Evolutionary conservation across 2,888 invertebrate species (phyloP).

Genomic region (Crocallis elinguaria): DNA sequence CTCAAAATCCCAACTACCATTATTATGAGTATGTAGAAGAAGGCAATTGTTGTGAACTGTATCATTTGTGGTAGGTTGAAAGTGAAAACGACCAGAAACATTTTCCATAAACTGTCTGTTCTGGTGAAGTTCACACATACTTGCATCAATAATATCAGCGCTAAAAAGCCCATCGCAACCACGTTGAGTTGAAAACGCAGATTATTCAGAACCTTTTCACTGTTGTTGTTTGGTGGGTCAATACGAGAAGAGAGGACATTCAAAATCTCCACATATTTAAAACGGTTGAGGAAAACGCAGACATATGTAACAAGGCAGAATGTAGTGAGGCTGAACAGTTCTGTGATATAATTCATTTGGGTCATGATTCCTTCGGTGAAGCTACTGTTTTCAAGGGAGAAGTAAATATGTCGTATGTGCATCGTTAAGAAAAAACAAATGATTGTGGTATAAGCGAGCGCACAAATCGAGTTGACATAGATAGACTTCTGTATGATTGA

Average conservation of each 20-base stretch:
- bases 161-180: slow-evolving; percentile 41
- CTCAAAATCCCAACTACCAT: slow-evolving; percentile 54
- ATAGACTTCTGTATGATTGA: slow-evolving; percentile 55
- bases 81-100: slow-evolving; percentile 55
- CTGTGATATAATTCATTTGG: slow-evolving; percentile 65
- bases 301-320: slow-evolving; percentile 56
- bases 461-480: slow-evolving; percentile 59
- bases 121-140: slow-evolving; percentile 58
- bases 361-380: slow-evolving; percentile 58
- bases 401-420: slow-evolving; percentile 54
- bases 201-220: slow-evolving; percentile 41
- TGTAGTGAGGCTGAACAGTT: slow-evolving; percentile 48
- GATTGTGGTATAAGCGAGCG: slow-evolving; percentile 47
- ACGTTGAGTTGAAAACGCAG: slow-evolving; percentile 52
- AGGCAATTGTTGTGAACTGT: slow-evolving; percentile 57
- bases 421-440: slow-evolving; percentile 51
- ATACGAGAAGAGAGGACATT: slow-evolving; percentile 54
- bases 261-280: slow-evolving; percentile 57
- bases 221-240: slow-evolving; percentile 43
- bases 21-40: slow-evolving; percentile 59
- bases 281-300: slow-evolving; percentile 54
- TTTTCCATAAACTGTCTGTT: slow-evolving; percentile 61
- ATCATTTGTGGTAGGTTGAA: slow-evolving; percentile 65
- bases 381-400: slow-evolving; percentile 43
- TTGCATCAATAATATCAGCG: slow-evolving; percentile 47